Base-by-base conservation (phyloP, 1,140 invertebrate species). In the Rhopalosiphum maidis region DNA sequence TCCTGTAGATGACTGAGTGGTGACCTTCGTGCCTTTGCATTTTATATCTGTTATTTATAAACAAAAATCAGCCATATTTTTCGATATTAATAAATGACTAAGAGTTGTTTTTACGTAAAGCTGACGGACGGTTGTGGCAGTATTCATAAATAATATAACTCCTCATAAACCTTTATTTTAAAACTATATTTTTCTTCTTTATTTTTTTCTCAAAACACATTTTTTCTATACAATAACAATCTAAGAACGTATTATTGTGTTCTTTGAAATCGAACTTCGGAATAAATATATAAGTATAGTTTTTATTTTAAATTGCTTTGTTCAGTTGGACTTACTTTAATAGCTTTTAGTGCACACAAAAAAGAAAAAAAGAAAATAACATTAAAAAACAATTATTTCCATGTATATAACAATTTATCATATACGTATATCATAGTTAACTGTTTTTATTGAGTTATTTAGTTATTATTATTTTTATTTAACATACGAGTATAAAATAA, bases 71-170 rank as follows among this genome's bases (percentile, higher is more conserved):
- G 18, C 5, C 4, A 4, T 18, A n/a, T 77, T 77, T n/a, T 77
- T 77, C 30, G 60, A n/a, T 77, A 77, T 35, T n/a, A 77, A 77
- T 77, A 35, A 83, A 83, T 41, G 22, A 22, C 18, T 41, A 83
- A 51, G 35, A 37, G 82, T 83, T 41, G 22, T 83, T 41, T 83
- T 83, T 83, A 83, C 37, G 22, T 83, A 7, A 8, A 83, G 82
- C 6, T 8, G 3, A 22, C 82, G 2, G 82, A 83, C 82, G 82
- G 35, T 83, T 2, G 22, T 83, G 35, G 35, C 82, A 41, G 35
- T 41, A 83, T 83, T 83, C 82, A 83, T 83, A 83, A 83, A 83
- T 83, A 83, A 83, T 82, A 82, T 7, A 83, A 83, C 37, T 37
- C 8, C 22, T 23, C 35, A 9, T 83, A 83, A 83, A 83, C 82